phyloP scores from a whole-genome alignment of 2,888 invertebrate genomes.

The Dinocampus coccinellae region DNA sequence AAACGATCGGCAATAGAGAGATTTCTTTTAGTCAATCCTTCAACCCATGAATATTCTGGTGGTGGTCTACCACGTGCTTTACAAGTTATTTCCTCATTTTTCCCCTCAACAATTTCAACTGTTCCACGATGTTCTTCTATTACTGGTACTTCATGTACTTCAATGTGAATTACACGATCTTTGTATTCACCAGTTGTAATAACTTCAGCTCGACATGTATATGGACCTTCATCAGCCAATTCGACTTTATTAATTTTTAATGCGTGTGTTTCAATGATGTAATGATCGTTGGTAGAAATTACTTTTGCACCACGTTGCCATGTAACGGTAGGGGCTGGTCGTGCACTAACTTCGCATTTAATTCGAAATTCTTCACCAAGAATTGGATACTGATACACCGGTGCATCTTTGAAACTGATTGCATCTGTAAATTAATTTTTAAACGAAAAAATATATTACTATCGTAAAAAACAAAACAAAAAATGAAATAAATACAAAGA shows the following conservation, averaged over 20 bases:
- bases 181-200: conserved; percentile 83
- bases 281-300: conserved; percentile 79
- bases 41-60: conserved; percentile 88
- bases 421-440: conserved; percentile 74
- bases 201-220: conserved; percentile 90
- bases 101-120: conserved; percentile 84
- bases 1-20: conserved; percentile 78
- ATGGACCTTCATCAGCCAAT: conserved; percentile 87
- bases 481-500: neutral
- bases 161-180: conserved; percentile 83
- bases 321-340: conserved; percentile 86
- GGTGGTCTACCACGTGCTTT: conserved; percentile 87
- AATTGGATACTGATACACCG: conserved; percentile 85
- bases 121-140: conserved; percentile 76
- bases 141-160: conserved; percentile 82
- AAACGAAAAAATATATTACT: conserved; percentile 1
- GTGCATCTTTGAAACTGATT: conserved; percentile 89
- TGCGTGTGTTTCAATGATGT: conserved; percentile 82
- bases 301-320: conserved; percentile 85
- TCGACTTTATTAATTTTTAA: conserved; percentile 82
- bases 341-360: conserved; percentile 86
- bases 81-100: conserved; percentile 81
- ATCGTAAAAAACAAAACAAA: neutral
- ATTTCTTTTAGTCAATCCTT: conserved; percentile 79
- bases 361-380: conserved; percentile 82